These are phyloP conservation scores for Tyto alba DNA, from an alignment of 2,113 vertebrate species.

Conservation along the genomic window DNA sequence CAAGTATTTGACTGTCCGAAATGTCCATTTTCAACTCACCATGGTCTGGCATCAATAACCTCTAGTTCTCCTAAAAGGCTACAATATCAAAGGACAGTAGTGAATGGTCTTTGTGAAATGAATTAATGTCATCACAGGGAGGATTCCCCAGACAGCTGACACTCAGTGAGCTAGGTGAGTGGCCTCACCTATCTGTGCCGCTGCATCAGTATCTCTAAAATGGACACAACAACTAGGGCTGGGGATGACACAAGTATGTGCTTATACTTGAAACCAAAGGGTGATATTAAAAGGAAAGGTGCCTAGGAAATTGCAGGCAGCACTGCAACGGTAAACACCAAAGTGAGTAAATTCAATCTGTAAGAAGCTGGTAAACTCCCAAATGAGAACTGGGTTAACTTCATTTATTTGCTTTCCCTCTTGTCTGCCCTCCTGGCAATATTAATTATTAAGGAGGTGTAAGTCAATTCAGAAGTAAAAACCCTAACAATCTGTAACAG, in stretches of 20 bases:
- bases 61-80: not conserved
- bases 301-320: not conserved
- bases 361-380: not conserved
- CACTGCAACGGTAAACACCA: not conserved
- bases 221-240: not conserved
- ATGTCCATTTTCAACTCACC: not conserved
- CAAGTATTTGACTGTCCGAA: not conserved
- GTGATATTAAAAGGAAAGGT: not conserved
- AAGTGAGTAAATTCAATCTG: not conserved
- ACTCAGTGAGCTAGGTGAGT: not conserved
- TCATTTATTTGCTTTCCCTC: not conserved
- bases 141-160: not conserved
- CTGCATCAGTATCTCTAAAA: not conserved
- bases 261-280: not conserved
- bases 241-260: not conserved
- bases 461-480: not conserved
- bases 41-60: not conserved
- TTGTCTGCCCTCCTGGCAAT: not conserved
- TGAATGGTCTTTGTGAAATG: not conserved
- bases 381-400: not conserved
- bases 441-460: constrained; percentile 12
- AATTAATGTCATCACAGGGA: not conserved
- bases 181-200: not conserved
- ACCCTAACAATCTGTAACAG: not conserved
- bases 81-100: not conserved